Evolutionary conservation across 1,140 invertebrate genomes (phyloP).

Genomic region (Pteromalus puparum): DNA sequence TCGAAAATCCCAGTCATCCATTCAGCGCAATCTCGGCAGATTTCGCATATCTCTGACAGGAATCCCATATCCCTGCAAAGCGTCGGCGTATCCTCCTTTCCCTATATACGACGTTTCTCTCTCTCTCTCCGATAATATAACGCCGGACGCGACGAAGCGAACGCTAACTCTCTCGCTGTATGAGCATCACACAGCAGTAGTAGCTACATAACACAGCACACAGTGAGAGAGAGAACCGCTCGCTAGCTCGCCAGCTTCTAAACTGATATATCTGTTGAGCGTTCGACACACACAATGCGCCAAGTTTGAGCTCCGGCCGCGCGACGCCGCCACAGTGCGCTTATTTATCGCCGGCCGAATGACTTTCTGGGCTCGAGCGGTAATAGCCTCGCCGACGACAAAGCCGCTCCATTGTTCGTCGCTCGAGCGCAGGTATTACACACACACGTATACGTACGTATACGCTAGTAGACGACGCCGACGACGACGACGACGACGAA

Average conservation of each 20-base stretch:
- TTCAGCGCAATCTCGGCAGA: constrained; percentile 25
- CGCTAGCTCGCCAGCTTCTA: constrained; percentile 11
- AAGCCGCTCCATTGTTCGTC: not conserved
- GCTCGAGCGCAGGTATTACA: not conserved
- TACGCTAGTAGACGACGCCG: not conserved
- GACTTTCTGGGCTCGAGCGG: constrained; percentile 24
- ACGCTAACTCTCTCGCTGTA: too few relatives aligned
- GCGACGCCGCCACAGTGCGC: constrained; percentile 62
- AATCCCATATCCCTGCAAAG: constrained; percentile 33
- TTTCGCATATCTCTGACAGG: constrained; percentile 51
- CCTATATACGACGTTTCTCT: not conserved
- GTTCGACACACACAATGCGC: constrained; percentile 29
- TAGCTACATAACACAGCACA: not conserved
- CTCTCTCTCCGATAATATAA: not conserved
- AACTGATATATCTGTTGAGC: constrained; percentile 61
- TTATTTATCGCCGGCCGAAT: constrained; percentile 39
- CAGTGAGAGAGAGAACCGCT: not conserved
- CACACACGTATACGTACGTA: not conserved
- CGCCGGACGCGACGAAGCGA: not conserved
- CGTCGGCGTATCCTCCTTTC: not conserved
- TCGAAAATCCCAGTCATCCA: too few relatives aligned
- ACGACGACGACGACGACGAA: not conserved
- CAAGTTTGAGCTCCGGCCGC: constrained; percentile 51
- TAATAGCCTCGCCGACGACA: not conserved
- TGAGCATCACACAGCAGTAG: not conserved